These are phyloP conservation scores for Magallana gigas DNA, from an alignment of 1,140 invertebrate species.

Conservation along the genomic window DNA sequence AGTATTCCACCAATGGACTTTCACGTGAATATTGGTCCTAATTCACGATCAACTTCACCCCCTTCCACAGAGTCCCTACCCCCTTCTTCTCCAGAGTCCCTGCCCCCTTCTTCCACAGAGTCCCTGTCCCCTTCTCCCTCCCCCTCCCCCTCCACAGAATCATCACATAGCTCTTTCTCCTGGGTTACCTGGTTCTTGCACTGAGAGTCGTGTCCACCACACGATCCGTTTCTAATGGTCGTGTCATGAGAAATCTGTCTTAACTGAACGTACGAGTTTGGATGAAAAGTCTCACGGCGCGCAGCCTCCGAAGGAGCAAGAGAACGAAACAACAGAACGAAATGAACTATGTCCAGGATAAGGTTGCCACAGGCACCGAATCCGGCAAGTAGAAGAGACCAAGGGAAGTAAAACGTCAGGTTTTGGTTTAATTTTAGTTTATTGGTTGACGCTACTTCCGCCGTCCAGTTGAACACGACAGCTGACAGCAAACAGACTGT, in stretches of 20 bases:
- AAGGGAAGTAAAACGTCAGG: not conserved
- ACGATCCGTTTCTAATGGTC: not conserved
- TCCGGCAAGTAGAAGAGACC: not conserved
- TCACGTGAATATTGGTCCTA: too few relatives aligned
- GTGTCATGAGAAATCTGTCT: not conserved
- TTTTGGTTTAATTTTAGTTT: not conserved
- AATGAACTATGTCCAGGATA: not conserved
- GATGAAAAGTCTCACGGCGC: not conserved
- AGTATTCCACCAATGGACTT: too few relatives aligned
- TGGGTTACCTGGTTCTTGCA: not conserved
- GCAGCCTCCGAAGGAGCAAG: not conserved
- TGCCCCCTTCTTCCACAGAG: too few relatives aligned
- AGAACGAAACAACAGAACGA: not conserved
- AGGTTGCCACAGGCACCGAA: not conserved
- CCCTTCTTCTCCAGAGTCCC: too few relatives aligned
- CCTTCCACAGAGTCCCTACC: not conserved
- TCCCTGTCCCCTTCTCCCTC: not conserved
- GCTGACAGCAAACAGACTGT: not conserved
- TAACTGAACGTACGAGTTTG: slow-evolving; percentile 1
- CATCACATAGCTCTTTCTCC: not conserved
- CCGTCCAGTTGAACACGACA: not conserved
- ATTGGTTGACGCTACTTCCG: not conserved
- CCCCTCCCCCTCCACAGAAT: not conserved
- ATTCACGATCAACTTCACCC: too few relatives aligned
- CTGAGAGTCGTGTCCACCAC: not conserved